Base-by-base conservation (phyloP, 2,113 vertebrate species). In the Arothron firmamentum region DNA sequence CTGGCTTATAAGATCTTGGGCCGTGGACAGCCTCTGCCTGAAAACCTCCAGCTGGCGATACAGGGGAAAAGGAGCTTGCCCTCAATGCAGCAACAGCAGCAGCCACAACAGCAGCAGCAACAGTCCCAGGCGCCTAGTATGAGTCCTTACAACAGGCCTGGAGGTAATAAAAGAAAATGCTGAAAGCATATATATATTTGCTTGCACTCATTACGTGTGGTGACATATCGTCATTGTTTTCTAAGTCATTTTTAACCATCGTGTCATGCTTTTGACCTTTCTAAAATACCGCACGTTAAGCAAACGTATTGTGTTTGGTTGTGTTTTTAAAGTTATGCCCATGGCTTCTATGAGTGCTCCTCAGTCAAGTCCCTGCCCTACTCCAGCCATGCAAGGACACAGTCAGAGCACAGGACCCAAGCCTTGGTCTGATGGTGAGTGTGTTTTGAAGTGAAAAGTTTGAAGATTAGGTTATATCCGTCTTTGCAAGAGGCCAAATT, bases 1-100 rank as follows among this genome's bases (percentile, higher is more conserved):
- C 87, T 99, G 53, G 97, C 97, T 52, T 99, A 98, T 75, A 99
- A 99, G 86, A 97, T 99, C 91, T 84, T 98, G 76, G 94, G 94
- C 49, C 92, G 96, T 13, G 96, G 96, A 54, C 97, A 98, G 62
- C 95, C 95, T 9, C 90, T 99, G 56, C 96, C 97, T 0, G 97
- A 99, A 82, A 98, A 96, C 54, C 93, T 99, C 53, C 97, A 98
- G 74, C 93, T 99, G 73, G 97, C 96, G 45, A 94, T 99, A 65
- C 96, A 98, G 83, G 96, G 96, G 50, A 98, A 98, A 85, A 93
- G 97, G 72, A 94, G 93, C 16, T 86, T 98, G 66, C 96, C 96
- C 61, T 95, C 94, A 70, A 94, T 98, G 92, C 96, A 94, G 19
- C 96, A 96, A 41, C 93, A 88, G 21, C 87, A 74, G 3, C 83